Evolutionary conservation across 2,797 vertebrate genomes (phyloP), one percentile per base, ranked within the genome.

Genomic region (Clangula hyemalis): DNA sequence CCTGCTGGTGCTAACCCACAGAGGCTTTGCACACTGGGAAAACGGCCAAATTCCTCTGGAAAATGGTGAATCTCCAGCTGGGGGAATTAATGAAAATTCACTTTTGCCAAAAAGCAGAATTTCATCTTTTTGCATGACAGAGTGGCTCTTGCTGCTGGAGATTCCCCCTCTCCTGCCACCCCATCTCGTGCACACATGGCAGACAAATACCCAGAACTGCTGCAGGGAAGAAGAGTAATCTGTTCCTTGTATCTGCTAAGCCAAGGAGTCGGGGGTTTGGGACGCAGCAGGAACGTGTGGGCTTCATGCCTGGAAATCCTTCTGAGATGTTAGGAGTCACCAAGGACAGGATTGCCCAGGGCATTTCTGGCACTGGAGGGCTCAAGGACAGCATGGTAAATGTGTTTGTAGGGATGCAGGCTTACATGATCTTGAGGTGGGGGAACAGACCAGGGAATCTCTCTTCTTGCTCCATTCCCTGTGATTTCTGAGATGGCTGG

Each of bases 1-100:
- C 93, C 92, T 95, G 95, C 94, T 95, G 93, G 93, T 94, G 94
- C 86, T 96, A 96, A 92, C 94, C 95, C 93, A 54, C 84, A 91
- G 91, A 94, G 92, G 69, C 74, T 92, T 95, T 94, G 87, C 95
- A 87, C 86, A 11, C 89, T 94, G 95, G 95, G 96, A 94, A 94
- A 94, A 93, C 75, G 77, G 94, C 96, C 97, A 97, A 64, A 97
- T 97, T 96, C 90, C 91, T 93, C 93, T 94, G 90, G 91, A 97
- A 95, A 96, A 95, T 73, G 58, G 92, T 93, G 75, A 94, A 62
- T 75, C 68, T 95, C 93, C 94, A 96, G 94, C 96, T 97, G 96
- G 61, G 93, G 92, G 91, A 95, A 96, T 91, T 95, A 95, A 97
- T 97, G 96, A 96, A 96, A 96, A 93, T 91, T 89, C 49, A 24